Percentiles rank a stretch among this genome's conserved stretches.
Conservation (phyloP, 1,140 invertebrate genomes). For the Drosophila grimshawi region DNA sequence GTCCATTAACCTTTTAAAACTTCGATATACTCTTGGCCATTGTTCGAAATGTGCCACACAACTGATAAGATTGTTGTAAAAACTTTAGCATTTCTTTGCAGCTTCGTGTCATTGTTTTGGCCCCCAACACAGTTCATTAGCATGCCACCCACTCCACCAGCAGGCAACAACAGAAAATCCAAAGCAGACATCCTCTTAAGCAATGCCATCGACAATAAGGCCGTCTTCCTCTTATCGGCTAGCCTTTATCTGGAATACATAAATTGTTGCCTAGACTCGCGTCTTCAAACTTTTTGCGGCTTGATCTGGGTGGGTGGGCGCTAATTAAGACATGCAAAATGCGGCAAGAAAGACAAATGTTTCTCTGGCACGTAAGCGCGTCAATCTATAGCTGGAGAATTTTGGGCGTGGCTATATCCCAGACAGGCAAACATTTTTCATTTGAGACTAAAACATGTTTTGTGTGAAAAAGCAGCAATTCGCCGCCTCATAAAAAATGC, state of each 20-base stretch:
- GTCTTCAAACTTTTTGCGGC: slow-evolving; percentile 65
- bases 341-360: slow-evolving; percentile 75
- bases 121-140: slow-evolving; percentile 55
- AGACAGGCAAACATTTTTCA: slow-evolving; percentile 46
- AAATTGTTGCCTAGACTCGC: slow-evolving; percentile 65
- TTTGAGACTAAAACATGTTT: slow-evolving; percentile 44
- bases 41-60: slow-evolving; percentile 35
- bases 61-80: slow-evolving; percentile 38
- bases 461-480: slow-evolving; percentile 40
- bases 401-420: slow-evolving; percentile 18
- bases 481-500: slow-evolving; percentile 77
- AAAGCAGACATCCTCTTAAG: slow-evolving; percentile 11
- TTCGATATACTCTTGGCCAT: slow-evolving; percentile 22
- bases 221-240: slow-evolving; percentile 51
- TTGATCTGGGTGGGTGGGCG: slow-evolving; percentile 44
- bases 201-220: slow-evolving; percentile 36
- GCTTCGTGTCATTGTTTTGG: slow-evolving; percentile 40
- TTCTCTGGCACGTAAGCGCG: slow-evolving; percentile 69
- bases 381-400: slow-evolving; percentile 56
- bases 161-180: slow-evolving; percentile 22
- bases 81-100: slow-evolving; percentile 38
- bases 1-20: slow-evolving; percentile 33
- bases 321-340: slow-evolving; percentile 82
- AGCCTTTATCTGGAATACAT: slow-evolving; percentile 74
- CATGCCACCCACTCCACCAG: slow-evolving; percentile 21